A percentile compares a stretch with the other conserved stretches of the same genome.
phyloP scores from a whole-genome alignment of 2,888 invertebrate genomes.

The Chaetoderma sp. region DNA sequence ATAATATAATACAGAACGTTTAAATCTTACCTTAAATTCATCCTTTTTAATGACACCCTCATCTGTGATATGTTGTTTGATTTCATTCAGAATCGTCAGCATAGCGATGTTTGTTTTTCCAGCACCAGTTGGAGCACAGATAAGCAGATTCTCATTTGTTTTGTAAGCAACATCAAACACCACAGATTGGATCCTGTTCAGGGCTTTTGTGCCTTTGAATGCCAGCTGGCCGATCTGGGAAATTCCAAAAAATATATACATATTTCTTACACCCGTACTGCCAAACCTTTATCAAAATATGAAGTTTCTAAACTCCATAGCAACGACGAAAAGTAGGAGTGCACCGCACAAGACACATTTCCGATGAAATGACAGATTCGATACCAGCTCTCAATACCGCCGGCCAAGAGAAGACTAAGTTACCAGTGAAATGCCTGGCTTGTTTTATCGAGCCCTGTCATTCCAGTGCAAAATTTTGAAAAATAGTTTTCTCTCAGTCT shows the following conservation, averaged over 20 bases:
- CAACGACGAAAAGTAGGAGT: too few relatives aligned
- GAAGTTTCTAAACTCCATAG: too few relatives aligned
- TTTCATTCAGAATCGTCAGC: slow-evolving; percentile 89
- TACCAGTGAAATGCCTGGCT: too few relatives aligned
- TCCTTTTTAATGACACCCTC: slow-evolving; percentile 85
- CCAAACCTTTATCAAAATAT: too few relatives aligned
- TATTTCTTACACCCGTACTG: neutral
- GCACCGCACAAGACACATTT: too few relatives aligned
- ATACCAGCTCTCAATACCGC: too few relatives aligned
- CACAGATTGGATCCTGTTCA: slow-evolving; percentile 96
- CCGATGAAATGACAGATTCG: too few relatives aligned
- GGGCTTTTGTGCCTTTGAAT: slow-evolving; percentile 85
- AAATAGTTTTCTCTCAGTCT: too few relatives aligned
- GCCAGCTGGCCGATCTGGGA: slow-evolving; percentile 86
- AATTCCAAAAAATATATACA: slow-evolving; percentile 16
- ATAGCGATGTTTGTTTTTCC: slow-evolving; percentile 99
- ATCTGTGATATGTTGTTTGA: slow-evolving; percentile 83
- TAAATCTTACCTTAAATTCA: slow-evolving; percentile 94
- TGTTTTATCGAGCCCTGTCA: too few relatives aligned
- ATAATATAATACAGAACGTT: too few relatives aligned
- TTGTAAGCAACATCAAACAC: slow-evolving; percentile 96
- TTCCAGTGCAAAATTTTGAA: too few relatives aligned
- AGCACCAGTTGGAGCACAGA: slow-evolving; percentile 99
- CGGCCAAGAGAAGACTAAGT: too few relatives aligned
- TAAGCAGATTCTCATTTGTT: slow-evolving; percentile 95